These are phyloP conservation scores for Guaruba guarouba DNA, from an alignment of 2,113 vertebrate genomes.

Conservation along the genomic window DNA sequence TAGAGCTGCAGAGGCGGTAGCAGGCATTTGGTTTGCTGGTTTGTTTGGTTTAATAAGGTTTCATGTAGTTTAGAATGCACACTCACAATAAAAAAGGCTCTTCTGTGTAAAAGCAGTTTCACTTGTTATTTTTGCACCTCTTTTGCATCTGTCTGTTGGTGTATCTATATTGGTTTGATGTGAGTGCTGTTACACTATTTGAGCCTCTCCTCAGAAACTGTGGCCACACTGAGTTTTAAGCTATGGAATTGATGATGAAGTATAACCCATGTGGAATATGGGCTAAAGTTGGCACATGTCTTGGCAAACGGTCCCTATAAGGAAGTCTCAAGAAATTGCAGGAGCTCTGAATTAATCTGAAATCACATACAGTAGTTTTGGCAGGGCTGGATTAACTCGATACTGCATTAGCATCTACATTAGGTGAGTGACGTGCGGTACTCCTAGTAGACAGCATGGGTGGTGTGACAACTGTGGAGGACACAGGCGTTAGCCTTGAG, in stretches of 20 bases:
- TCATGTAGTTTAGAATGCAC: slow-evolving; percentile 12
- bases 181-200: background rate
- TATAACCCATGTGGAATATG: background rate
- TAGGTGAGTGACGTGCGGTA: background rate
- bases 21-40: slow-evolving; percentile 45
- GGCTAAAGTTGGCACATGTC: background rate
- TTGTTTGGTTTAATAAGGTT: slow-evolving; percentile 51
- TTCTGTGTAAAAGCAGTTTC: slow-evolving; percentile 16
- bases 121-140: background rate
- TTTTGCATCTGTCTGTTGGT: background rate
- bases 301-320: background rate
- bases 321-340: background rate
- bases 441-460: background rate
- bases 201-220: background rate
- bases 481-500: background rate
- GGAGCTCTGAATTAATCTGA: background rate
- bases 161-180: background rate
- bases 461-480: background rate
- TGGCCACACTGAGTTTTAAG: background rate
- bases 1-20: slow-evolving; percentile 42
- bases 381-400: background rate
- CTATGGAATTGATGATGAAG: background rate
- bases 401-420: fast-evolving
- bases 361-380: background rate
- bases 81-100: background rate